phyloP scores from a whole-genome alignment of 2,113 vertebrate species.

The Passer domesticus region DNA sequence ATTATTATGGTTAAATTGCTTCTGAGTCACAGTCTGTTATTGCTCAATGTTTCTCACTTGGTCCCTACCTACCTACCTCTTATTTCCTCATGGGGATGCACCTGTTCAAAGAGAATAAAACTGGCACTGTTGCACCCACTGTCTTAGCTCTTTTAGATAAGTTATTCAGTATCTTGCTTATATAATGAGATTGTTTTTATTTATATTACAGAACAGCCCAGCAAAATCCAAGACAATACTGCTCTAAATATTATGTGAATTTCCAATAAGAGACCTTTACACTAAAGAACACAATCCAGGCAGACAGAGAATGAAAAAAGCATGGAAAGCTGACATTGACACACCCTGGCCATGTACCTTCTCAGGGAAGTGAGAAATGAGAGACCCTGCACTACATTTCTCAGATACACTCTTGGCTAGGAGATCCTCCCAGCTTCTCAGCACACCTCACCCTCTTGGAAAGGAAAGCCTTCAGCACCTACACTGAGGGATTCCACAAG shows the following conservation, averaged over 20 bases:
- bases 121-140: not conserved
- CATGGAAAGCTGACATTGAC: not conserved
- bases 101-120: not conserved
- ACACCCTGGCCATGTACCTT: not conserved
- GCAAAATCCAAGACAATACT: not conserved
- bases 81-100: constrained; percentile 7
- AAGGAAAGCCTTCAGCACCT: not conserved
- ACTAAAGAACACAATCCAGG: not conserved
- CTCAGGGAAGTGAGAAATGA: not conserved
- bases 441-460: not conserved
- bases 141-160: not conserved
- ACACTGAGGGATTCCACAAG: not conserved
- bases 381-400: not conserved
- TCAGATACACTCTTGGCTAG: not conserved
- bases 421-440: not conserved
- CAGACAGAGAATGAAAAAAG: not conserved
- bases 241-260: not conserved
- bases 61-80: not conserved
- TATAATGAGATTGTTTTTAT: not conserved
- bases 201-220: not conserved
- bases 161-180: not conserved
- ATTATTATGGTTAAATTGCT: constrained; percentile 24
- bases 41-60: not conserved
- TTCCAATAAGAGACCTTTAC: not conserved
- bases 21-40: not conserved